phyloP scores from a whole-genome alignment of 2,888 invertebrate species.

The Zelleria hepariella region DNA sequence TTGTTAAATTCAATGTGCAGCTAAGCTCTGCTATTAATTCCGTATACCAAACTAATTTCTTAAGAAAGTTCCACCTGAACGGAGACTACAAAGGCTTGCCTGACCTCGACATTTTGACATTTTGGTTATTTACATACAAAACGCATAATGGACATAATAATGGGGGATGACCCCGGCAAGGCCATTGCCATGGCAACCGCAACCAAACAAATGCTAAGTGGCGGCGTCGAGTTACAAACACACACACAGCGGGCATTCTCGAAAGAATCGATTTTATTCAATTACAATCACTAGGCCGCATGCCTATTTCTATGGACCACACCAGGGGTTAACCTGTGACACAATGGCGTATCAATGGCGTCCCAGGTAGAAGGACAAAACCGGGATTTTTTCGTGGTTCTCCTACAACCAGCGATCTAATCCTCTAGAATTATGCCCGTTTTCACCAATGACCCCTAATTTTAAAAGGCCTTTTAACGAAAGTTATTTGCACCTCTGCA shows the following conservation, averaged over 20 bases:
- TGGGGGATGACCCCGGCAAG: not conserved
- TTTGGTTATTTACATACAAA: constrained; percentile 4
- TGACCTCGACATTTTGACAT: constrained; percentile 2
- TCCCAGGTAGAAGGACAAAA: no score
- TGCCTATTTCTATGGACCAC: no score
- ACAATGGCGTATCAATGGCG: no score
- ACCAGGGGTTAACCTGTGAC: no score
- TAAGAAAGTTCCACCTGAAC: not conserved
- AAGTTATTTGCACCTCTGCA: no score
- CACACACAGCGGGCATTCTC: not conserved
- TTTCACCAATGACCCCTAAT: no score
- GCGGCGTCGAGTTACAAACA: not conserved
- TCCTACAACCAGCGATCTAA: no score
- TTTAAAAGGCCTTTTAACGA: no score
- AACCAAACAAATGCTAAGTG: constrained; percentile 21
- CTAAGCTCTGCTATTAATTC: not conserved
- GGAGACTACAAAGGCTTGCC: not conserved
- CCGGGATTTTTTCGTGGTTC: no score
- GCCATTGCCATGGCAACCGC: constrained; percentile 19
- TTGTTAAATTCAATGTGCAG: not conserved
- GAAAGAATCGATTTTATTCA: not conserved
- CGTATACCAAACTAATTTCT: not conserved
- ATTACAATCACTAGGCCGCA: not conserved
- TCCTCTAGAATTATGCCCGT: no score
- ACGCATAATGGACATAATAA: not conserved